Evolutionary conservation across 2,797 vertebrate genomes (phyloP).

Genomic region (Gastrophryne carolinensis): DNA sequence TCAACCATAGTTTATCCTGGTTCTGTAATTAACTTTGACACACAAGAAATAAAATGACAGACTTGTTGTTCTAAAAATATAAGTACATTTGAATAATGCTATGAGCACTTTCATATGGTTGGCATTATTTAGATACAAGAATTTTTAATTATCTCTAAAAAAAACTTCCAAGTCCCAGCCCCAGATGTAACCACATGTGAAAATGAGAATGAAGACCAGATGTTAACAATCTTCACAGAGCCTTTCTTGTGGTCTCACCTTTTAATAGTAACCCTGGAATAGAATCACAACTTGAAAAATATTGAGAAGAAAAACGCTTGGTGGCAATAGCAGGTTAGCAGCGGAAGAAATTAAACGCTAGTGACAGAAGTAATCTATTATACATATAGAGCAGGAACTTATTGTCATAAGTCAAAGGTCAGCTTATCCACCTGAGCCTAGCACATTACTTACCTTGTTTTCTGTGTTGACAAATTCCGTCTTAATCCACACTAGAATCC

Average conservation of each 20-base stretch:
- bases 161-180: constrained; percentile 23
- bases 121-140: constrained; percentile 16
- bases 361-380: too few relatives aligned
- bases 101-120: neutral
- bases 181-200: neutral
- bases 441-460: too few relatives aligned
- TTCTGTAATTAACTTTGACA: constrained; percentile 21
- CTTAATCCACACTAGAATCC: too few relatives aligned
- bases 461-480: too few relatives aligned
- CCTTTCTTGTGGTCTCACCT: constrained; percentile 8
- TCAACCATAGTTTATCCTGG: neutral
- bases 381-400: too few relatives aligned
- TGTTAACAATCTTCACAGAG: constrained; percentile 5
- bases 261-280: neutral
- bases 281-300: too few relatives aligned
- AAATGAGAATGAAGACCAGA: neutral
- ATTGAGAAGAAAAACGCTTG: neutral
- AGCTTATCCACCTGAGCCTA: too few relatives aligned
- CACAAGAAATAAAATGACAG: constrained; percentile 25
- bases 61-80: constrained; percentile 27
- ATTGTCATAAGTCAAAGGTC: too few relatives aligned
- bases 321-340: neutral
- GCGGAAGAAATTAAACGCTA: too few relatives aligned
- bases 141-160: constrained; percentile 12
- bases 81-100: constrained; percentile 2